A percentile compares a stretch with the other conserved stretches of the same genome.
Conservation (phyloP, 1,140 invertebrate species). For the Bactericera cockerelli region DNA sequence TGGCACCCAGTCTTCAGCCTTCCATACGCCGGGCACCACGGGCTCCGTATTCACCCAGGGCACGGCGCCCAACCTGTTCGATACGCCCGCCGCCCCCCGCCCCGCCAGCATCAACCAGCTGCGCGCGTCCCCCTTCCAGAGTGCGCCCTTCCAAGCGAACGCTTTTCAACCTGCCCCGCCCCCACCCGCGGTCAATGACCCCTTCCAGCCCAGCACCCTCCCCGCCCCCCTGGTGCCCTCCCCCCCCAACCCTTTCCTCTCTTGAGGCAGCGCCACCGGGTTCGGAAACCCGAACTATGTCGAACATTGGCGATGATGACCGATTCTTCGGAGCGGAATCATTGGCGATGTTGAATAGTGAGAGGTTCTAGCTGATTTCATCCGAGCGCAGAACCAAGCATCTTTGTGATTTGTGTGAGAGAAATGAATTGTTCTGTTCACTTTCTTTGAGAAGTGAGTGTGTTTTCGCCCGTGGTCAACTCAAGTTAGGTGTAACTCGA, state of each 20-base stretch:
- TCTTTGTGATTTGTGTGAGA: too few species aligned
- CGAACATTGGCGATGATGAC: not conserved
- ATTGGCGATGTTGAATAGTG: too few species aligned
- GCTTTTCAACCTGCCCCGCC: not conserved
- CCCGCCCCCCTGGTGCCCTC: constrained; percentile 14
- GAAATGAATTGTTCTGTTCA: too few species aligned
- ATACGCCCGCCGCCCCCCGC: constrained; percentile 2
- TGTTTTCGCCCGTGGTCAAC: too few species aligned
- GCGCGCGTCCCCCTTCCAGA: not conserved
- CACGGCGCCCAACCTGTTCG: constrained; percentile 16
- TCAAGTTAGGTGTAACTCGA: too few species aligned
- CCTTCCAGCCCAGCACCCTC: constrained; percentile 13
- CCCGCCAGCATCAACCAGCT: not conserved
- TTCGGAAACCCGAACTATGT: not conserved
- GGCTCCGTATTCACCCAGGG: not conserved
- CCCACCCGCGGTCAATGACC: not conserved
- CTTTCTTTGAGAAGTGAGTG: too few species aligned
- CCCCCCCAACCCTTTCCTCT: constrained; percentile 18
- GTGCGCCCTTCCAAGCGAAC: constrained; percentile 9
- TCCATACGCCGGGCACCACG: not conserved
- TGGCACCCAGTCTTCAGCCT: not conserved
- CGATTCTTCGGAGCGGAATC: too few species aligned
- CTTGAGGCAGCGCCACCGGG: constrained; percentile 8
- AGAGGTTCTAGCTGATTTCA: too few species aligned
- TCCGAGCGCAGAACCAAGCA: too few species aligned